Percentiles rank a stretch among this genome's conserved stretches.
Conservation (phyloP, 2,797 vertebrate species). For the Phalloptychus januarius region DNA sequence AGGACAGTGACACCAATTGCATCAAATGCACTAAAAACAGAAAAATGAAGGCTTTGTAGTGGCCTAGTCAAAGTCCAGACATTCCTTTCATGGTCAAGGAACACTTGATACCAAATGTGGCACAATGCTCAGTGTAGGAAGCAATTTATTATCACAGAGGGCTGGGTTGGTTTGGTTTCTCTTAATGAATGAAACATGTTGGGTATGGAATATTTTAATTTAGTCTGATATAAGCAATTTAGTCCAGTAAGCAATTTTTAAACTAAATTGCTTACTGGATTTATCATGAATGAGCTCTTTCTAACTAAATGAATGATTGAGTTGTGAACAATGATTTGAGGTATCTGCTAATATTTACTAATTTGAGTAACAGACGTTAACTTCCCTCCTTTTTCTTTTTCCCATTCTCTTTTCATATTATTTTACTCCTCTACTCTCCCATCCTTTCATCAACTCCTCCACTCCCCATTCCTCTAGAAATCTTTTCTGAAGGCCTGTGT, state of each 20-base stretch:
- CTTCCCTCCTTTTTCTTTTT: slow-evolving; percentile 33
- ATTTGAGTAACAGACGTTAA: neutral
- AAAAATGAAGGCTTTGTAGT: neutral
- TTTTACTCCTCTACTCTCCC: slow-evolving; percentile 3
- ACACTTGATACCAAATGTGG: neutral
- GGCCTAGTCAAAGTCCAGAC: neutral
- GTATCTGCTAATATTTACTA: neutral
- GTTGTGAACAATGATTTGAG: neutral
- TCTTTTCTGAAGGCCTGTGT: slow-evolving; percentile 40
- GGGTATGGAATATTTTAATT: neutral
- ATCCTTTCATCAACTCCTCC: slow-evolving; percentile 24
- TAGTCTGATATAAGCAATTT: too few species aligned
- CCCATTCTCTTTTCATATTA: slow-evolving; percentile 17
- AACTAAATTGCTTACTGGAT: neutral
- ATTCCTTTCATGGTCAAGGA: neutral
- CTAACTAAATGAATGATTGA: neutral
- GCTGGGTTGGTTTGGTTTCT: neutral
- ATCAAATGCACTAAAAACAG: neutral
- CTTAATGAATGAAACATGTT: neutral
- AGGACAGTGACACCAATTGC: neutral
- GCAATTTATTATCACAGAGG: neutral
- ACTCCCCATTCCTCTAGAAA: slow-evolving; percentile 56
- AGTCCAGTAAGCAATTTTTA: too few species aligned
- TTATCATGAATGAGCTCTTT: neutral
- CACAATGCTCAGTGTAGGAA: neutral